Base-by-base conservation (phyloP, 2,797 vertebrate species). In the Labeo calbasu region DNA sequence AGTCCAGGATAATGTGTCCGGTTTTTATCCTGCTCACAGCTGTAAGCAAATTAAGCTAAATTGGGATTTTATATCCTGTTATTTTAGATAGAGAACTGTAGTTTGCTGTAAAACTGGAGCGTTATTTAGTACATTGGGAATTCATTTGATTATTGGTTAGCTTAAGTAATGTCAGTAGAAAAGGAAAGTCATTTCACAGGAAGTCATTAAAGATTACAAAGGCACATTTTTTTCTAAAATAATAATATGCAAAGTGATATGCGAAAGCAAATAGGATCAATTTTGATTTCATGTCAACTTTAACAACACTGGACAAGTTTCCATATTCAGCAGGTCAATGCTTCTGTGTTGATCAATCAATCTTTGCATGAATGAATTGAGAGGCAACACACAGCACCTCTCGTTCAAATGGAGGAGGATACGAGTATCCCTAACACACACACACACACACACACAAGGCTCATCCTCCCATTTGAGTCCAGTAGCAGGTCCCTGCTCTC, bases 11-110 rank as follows among this genome's bases (percentile, higher is more conserved):
- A 91, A 90, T 84, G 73, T n/a, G 84, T 89, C 91, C 89, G 83
- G 61, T 87, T 86, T 91, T 93, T 92, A 93, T 94, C 93, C 93
- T 94, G 92, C 91, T 93, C 86, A 81, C 70, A 73, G 89, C 88
- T 94, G 92, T 93, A 92, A 93, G 92, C 89, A 82, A 86, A 92
- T 92, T 86, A 91, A 88, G 89, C 90, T 32, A 89, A 91, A 87
- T 88, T 88, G 86, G 88, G 87, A 85, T 86, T 76, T 80, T 81
- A 78, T 59, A 87, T 88, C 82, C 79, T 69, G 72, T 77, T 81
- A 75, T 19, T 50, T 19, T 81, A 32, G 61, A 83, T 77, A 77
- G 15, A 55, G 71, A 75, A 48, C 11, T 65, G 51, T 73, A 69
- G 36, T 82, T 84, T 82, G 51, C 59, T 77, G 66, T 75, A 23